Evolutionary conservation across 1,140 invertebrate genomes (phyloP), one percentile per base, ranked within the genome.

Genomic region (Drosophila eugracilis): DNA sequence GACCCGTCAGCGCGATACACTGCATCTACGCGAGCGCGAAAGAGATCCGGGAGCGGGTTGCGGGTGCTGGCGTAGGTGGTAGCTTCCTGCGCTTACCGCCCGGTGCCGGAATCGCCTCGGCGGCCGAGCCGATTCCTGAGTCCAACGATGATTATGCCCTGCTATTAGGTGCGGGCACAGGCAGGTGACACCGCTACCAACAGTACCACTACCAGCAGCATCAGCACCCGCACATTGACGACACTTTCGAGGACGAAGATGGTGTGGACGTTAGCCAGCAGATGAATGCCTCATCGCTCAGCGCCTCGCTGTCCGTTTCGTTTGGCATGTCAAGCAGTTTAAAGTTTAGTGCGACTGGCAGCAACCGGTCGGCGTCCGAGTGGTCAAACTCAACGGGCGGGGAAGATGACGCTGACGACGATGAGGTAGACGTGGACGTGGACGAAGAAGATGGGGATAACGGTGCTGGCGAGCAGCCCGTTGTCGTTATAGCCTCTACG

Each of bases 171-270:
- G 63, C 49, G 19, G 81, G 81, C 39, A 60, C 71, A 54, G 75
- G 78, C 41, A 91, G 89, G 90, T 91, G 89, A 91, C 89, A 91
- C 58, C 89, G 79, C 39, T 84, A 89, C 53, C 85, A 91, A 52
- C 89, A 77, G 24, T 79, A 89, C 42, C 72, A 83, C 19, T 59
- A 76, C 19, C 74, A 75, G 19, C 63, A 72, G 1, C 78, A 75
- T 41, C 58, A 74, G 14, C 55, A 73, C 42, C 66, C 52, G 44
- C 75, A 78, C 28, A 70, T 71, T 19, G 75, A 76, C 37, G 72
- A 84, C 44, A 72, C 53, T 21, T 41, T 75, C 36, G 83, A 83
- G 19, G 78, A 83, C 47, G 83, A 66, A 17, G 83, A 81, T 12
- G 75, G 88, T 77, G 63, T 75, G 50, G 73, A 81, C 22, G 70